phyloP scores from a whole-genome alignment of 2,797 vertebrate genomes.

The Brachyrhaphis roseni region DNA sequence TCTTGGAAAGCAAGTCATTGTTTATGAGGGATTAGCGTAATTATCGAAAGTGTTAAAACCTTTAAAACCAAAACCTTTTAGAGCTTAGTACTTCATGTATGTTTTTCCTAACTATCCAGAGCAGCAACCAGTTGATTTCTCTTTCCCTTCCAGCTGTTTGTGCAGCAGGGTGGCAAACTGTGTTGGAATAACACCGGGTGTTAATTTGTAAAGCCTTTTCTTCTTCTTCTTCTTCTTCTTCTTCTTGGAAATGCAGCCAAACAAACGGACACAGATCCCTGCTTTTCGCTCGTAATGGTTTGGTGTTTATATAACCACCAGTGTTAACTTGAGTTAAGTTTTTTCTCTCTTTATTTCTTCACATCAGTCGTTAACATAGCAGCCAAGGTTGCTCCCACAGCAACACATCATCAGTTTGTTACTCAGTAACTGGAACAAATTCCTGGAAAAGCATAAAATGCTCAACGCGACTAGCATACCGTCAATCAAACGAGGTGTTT shows the following conservation, averaged over 20 bases:
- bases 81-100: conserved; percentile 68
- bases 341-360: conserved; percentile 52
- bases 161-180: conserved; percentile 71
- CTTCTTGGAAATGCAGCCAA: conserved; percentile 67
- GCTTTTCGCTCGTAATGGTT: conserved; percentile 64
- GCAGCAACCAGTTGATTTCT: conserved; percentile 70
- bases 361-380: conserved; percentile 50
- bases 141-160: conserved; percentile 73
- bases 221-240: conserved; percentile 7
- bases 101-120: conserved; percentile 67
- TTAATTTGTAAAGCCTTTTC: conserved; percentile 78
- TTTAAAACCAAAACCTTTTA: conserved; percentile 70
- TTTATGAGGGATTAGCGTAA: conserved; percentile 72
- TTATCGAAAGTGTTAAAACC: conserved; percentile 57
- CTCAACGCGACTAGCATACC: neutral
- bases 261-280: conserved; percentile 49
- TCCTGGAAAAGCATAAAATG: conserved; percentile 13
- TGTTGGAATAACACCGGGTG: conserved; percentile 78
- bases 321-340: conserved; percentile 36
- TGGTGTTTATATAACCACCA: conserved; percentile 64
- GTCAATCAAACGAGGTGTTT: conserved; percentile 25
- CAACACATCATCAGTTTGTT: conserved; percentile 23
- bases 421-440: conserved; percentile 10
- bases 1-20: conserved; percentile 60
- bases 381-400: conserved; percentile 21